Evolutionary conservation across 2,888 invertebrate species (phyloP).

Genomic region (Eumacrocentrus americanus): DNA sequence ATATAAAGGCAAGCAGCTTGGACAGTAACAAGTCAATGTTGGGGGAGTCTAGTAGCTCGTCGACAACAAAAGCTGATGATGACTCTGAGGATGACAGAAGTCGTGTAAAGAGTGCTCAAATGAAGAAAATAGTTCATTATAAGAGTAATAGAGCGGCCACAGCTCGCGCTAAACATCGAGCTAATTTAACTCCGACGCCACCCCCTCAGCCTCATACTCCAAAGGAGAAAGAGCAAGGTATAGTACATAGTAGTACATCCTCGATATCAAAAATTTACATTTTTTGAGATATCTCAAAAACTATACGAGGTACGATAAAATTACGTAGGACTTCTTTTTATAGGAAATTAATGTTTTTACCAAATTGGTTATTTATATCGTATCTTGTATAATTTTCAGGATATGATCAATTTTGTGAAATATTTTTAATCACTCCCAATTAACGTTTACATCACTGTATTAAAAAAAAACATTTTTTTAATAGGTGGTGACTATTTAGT

Average conservation of each 20-base stretch:
- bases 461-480: no score
- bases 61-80: constrained; percentile 40
- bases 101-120: constrained; percentile 51
- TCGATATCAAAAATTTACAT: no score
- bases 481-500: constrained; percentile 87
- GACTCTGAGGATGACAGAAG: constrained; percentile 44
- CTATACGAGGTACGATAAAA: no score
- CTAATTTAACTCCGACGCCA: constrained; percentile 61
- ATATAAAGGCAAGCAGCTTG: constrained; percentile 49
- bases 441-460: no score
- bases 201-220: constrained; percentile 64
- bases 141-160: constrained; percentile 68
- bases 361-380: no score
- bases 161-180: constrained; percentile 68
- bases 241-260: no score
- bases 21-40: constrained; percentile 53
- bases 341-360: no score
- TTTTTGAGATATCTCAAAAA: no score
- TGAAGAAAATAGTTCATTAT: constrained; percentile 63
- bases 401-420: no score
- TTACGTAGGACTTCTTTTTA: no score
- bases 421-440: no score
- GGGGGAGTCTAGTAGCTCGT: constrained; percentile 52
- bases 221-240: constrained; percentile 77
- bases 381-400: no score